A percentile compares a stretch with the other conserved stretches of the same genome.
Conservation (phyloP, 2,888 invertebrate species). For the Nezara viridula region DNA sequence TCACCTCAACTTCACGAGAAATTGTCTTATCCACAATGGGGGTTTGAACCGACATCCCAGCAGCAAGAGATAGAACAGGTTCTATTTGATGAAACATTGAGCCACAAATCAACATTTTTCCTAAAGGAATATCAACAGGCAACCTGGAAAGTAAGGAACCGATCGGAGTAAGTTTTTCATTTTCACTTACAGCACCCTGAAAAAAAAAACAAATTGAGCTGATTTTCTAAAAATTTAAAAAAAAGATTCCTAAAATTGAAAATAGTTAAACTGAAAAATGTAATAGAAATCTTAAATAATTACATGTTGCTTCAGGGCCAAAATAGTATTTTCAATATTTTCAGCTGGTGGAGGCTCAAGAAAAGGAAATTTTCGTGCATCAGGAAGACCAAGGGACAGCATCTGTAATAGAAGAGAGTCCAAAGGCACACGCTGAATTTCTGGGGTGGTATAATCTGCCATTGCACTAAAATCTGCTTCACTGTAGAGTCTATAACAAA, state of each 20-base stretch:
- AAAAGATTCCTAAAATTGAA: not conserved
- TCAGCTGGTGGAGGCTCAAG: conserved; percentile 90
- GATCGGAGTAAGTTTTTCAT: conserved; percentile 86
- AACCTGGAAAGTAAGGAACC: conserved; percentile 89
- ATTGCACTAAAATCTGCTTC: conserved; percentile 85
- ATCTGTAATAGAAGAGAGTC: conserved; percentile 93
- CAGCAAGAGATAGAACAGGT: conserved; percentile 89
- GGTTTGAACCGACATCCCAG: conserved; percentile 92
- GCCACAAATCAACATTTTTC: conserved; percentile 95
- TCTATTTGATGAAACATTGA: conserved; percentile 90
- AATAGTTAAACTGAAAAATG: not conserved
- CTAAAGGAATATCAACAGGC: conserved; percentile 94
- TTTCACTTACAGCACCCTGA: conserved; percentile 83
- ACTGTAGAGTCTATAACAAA: conserved; percentile 91
- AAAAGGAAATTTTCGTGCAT: conserved; percentile 94
- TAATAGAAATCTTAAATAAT: conserved; percentile 65
- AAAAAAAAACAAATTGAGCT: conserved; percentile 44
- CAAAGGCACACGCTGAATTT: conserved; percentile 93
- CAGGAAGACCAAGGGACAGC: conserved; percentile 93
- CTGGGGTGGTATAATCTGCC: conserved; percentile 90
- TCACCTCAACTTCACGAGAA: conserved; percentile 54
- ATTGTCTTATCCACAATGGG: conserved; percentile 78
- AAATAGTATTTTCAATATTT: conserved; percentile 88
- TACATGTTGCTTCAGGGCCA: conserved; percentile 89
- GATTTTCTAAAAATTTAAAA: not conserved